phyloP scores from a whole-genome alignment of 2,113 vertebrate species.

The Connochaetes taurinus region DNA sequence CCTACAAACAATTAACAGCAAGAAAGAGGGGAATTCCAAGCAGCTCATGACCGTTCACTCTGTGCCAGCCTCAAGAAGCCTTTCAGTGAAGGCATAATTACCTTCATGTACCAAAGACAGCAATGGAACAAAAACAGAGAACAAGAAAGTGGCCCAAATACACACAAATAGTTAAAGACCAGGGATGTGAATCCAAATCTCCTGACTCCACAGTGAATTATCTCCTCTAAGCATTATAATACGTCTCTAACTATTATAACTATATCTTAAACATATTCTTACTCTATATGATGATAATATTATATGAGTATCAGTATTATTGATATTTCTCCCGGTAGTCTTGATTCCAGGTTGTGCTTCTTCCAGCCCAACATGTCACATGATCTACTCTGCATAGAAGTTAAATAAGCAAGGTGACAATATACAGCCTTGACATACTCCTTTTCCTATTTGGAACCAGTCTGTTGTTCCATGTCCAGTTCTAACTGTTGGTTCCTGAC shows the following conservation, averaged over 20 bases:
- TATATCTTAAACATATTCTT: not conserved
- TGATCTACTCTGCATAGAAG: no score
- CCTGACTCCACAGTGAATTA: not conserved
- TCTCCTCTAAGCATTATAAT: not conserved
- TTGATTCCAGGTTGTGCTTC: no score
- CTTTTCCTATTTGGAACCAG: no score
- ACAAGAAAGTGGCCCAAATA: not conserved
- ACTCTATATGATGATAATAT: not conserved
- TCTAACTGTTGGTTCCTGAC: no score
- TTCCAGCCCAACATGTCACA: rapidly evolving
- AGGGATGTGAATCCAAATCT: not conserved
- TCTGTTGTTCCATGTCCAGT: no score
- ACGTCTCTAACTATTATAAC: not conserved
- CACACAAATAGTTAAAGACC: not conserved
- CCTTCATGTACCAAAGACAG: not conserved
- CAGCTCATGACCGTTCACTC: not conserved
- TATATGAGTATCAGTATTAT: not conserved
- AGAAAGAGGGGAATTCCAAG: not conserved
- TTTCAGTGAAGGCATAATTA: not conserved
- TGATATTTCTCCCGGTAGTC: no score
- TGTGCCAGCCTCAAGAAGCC: not conserved
- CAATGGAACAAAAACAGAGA: not conserved
- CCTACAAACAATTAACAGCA: not conserved
- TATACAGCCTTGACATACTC: no score
- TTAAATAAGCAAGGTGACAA: no score